Evolutionary conservation across 1,140 invertebrate species (phyloP).

Genomic region (Drosophila melanica): DNA sequence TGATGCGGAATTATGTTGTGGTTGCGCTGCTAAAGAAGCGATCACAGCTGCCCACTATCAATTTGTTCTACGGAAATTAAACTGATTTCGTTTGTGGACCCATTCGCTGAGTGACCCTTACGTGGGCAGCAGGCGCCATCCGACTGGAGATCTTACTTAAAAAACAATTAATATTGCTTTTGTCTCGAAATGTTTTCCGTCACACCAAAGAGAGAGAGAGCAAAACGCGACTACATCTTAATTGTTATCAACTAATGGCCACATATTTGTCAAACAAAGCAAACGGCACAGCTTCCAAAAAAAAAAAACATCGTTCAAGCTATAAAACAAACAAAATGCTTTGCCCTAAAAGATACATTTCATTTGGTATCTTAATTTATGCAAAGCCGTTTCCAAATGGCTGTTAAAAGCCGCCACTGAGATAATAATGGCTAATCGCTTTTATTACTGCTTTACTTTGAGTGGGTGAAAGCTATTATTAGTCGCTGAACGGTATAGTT

Average conservation of each 20-base stretch:
- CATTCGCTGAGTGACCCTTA: too few relatives aligned
- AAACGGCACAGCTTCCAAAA: slow-evolving; percentile 28
- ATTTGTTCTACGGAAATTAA: slow-evolving; percentile 59
- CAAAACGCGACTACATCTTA: slow-evolving; percentile 50
- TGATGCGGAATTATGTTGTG: slow-evolving; percentile 39
- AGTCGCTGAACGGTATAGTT: not conserved
- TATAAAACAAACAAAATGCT: slow-evolving; percentile 66
- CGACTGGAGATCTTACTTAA: slow-evolving; percentile 55
- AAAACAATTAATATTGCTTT: slow-evolving; percentile 70
- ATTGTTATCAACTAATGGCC: slow-evolving; percentile 77
- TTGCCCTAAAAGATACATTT: slow-evolving; percentile 66
- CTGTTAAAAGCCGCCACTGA: slow-evolving; percentile 55
- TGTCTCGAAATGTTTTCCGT: slow-evolving; percentile 67
- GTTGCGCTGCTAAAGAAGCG: slow-evolving; percentile 28
- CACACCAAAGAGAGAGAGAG: slow-evolving; percentile 44
- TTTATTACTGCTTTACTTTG: slow-evolving; percentile 30
- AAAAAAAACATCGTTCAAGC: slow-evolving; percentile 33
- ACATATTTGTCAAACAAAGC: slow-evolving; percentile 61
- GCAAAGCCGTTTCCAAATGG: slow-evolving; percentile 64
- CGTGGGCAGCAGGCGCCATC: slow-evolving; percentile 64
- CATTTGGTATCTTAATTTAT: slow-evolving; percentile 66
- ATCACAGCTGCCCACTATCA: slow-evolving; percentile 42
- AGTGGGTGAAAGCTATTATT: slow-evolving; percentile 76
- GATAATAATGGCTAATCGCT: slow-evolving; percentile 49
- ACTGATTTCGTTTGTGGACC: slow-evolving; percentile 41